A percentile compares a stretch with the other conserved stretches of the same genome.
Conservation (phyloP, 2,113 vertebrate species). For the Seriola quinqueradiata region DNA sequence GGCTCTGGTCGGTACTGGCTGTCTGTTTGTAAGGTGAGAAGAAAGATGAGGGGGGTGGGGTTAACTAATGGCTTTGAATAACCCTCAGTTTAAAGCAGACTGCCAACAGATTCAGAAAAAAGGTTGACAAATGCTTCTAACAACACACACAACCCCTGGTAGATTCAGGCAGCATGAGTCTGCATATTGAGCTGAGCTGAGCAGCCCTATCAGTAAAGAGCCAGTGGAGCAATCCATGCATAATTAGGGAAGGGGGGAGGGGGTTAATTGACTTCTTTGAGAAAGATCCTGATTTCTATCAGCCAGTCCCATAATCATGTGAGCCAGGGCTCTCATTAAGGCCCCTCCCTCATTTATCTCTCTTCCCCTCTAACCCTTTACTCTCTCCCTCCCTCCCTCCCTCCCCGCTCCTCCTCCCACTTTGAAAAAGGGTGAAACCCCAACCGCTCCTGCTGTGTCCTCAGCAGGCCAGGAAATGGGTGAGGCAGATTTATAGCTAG, state of each 20-base stretch:
- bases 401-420: constrained; percentile 1
- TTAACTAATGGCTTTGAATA: constrained; percentile 36
- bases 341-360: constrained; percentile 67
- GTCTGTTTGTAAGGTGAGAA: constrained; percentile 32
- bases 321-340: constrained; percentile 72
- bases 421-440: constrained; percentile 47
- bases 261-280: constrained; percentile 80
- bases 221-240: constrained; percentile 69
- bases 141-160: constrained; percentile 44
- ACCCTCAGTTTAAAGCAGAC: constrained; percentile 33
- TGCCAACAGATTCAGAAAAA: constrained; percentile 15
- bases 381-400: constrained; percentile 5
- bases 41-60: constrained; percentile 7
- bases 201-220: constrained; percentile 69
- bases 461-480: constrained; percentile 54
- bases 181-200: constrained; percentile 72
- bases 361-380: constrained; percentile 56
- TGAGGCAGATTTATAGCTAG: constrained; percentile 75
- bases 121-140: constrained; percentile 43
- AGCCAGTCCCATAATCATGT: constrained; percentile 75
- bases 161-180: constrained; percentile 63
- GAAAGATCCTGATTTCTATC: constrained; percentile 80
- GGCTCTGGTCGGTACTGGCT: constrained; percentile 42
- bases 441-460: constrained; percentile 44
- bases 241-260: constrained; percentile 73